Evolutionary conservation across 2,113 vertebrate species (phyloP), one percentile per base, ranked within the genome.

Genomic region (Lipotes vexillifer): DNA sequence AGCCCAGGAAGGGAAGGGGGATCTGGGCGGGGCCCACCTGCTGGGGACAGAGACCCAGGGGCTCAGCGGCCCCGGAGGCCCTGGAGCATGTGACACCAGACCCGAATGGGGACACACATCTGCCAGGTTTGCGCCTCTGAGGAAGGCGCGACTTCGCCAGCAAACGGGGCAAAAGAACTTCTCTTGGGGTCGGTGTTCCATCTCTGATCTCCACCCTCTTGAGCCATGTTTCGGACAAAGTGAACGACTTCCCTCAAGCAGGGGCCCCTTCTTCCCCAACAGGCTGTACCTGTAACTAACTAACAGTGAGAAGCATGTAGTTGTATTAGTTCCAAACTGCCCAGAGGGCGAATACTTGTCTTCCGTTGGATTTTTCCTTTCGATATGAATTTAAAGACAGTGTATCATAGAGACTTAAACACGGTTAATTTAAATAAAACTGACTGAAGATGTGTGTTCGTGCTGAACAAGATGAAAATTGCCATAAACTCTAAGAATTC

Each of bases 241-340:
- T 13, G 33, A 33, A 59, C 3, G 29, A 10, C 29, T 11, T 44
- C 31, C 63, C 23, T 13, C 6, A 4, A 14, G 63, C 2, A 23
- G n/a, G 5, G 13, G 12, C 5, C 0, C 27, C 10, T 10, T 18
- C 0, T 0, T 31, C 33, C 41, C 27, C 6, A 2, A 4, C 44
- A 10, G n/a, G 77, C 31, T 9, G 27, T 1, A 52, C 27, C 2
- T 9, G 21, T 33, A 17, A 33, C 29, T 33, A 17, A 33, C 29
- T 4, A 6, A 33, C 46, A 38, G 59, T 0, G 77, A 61, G 5
- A 25, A n/a, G 33, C 18, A 46, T 0, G 7, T 15, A 23, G 0
- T n/a, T 41, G 6, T 1, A 2, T 1, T 12, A 4, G 3, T 4
- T 15, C 29, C 6, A 13, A 46, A 6, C 57, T n/a, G 49, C 27